Conservation (phyloP, 2,113 vertebrate species). For the Lepus americanus region DNA sequence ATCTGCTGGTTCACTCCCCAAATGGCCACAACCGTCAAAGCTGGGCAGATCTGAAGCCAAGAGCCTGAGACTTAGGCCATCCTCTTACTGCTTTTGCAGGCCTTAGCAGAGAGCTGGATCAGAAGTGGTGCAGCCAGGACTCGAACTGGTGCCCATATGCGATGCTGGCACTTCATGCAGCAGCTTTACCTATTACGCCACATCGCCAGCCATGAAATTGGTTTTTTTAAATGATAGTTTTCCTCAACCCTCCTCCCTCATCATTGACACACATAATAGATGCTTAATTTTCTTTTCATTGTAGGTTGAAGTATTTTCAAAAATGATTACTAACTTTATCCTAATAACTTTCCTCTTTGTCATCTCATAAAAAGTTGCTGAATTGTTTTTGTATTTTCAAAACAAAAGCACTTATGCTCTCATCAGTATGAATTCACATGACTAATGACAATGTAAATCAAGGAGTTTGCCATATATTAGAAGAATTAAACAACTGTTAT, state of each 20-base stretch:
- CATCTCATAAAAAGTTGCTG: constrained; percentile 3
- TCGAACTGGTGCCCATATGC: too few species aligned
- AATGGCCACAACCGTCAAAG: too few species aligned
- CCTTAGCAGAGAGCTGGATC: too few species aligned
- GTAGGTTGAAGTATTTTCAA: constrained; percentile 30
- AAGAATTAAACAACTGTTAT: background rate
- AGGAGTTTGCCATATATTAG: background rate
- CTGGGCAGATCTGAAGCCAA: too few species aligned
- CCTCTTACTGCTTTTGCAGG: too few species aligned
- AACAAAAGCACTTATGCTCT: background rate
- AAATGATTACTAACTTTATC: constrained; percentile 12
- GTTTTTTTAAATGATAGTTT: background rate
- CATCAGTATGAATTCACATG: background rate
- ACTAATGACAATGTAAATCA: constrained; percentile 23
- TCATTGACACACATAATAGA: background rate
- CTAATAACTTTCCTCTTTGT: background rate
- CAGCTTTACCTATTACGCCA: too few species aligned
- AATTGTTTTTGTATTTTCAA: background rate
- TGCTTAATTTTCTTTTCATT: constrained; percentile 10
- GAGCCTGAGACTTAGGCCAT: too few species aligned
- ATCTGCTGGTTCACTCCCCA: too few species aligned
- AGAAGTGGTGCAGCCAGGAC: too few species aligned
- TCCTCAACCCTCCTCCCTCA: background rate
- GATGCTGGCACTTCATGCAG: too few species aligned
- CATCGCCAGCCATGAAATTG: too few species aligned